Conservation (phyloP, 2,888 invertebrate species). For the Torymus auratus region DNA sequence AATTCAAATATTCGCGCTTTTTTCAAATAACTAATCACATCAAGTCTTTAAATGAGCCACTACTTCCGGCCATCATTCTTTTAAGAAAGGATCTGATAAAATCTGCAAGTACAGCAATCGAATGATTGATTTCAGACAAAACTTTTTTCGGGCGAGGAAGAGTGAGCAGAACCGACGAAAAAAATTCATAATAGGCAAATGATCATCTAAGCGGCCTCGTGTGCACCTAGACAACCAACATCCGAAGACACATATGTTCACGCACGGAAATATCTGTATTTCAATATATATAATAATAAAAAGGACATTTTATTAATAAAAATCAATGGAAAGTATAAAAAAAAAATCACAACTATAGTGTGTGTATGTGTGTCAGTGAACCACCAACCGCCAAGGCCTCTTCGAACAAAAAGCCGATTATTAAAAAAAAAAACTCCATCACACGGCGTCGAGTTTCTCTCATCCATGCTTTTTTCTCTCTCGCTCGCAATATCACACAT, state of each 20-base stretch:
- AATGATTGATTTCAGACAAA: conserved; percentile 32
- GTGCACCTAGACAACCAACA: conserved; percentile 15
- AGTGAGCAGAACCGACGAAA: conserved; percentile 49
- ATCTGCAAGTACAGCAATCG: too few relatives aligned
- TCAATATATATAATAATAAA: conserved; percentile 31
- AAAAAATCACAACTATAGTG: conserved; percentile 11
- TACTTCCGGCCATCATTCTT: too few relatives aligned
- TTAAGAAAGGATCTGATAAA: too few relatives aligned
- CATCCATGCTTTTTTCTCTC: conserved; percentile 37
- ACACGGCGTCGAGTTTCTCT: conserved; percentile 39
- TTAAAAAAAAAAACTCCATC: conserved; percentile 12
- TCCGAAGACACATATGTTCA: conserved; percentile 1
- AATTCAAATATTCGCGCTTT: too few relatives aligned
- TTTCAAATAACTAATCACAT: too few relatives aligned
- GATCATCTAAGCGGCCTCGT: conserved; percentile 26
- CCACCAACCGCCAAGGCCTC: conserved; percentile 15
- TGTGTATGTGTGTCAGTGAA: conserved; percentile 13
- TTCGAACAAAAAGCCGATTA: neutral
- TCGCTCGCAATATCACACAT: conserved; percentile 17
- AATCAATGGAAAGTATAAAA: conserved; percentile 47
- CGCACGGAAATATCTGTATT: conserved; percentile 35
- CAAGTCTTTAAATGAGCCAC: too few relatives aligned
- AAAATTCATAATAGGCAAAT: neutral
- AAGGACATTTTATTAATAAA: conserved; percentile 51
- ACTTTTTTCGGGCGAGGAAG: conserved; percentile 46